Percentiles rank a stretch among this genome's conserved stretches.
Conservation (phyloP, 2,888 invertebrate species). For the Sarcophaga rosellei region DNA sequence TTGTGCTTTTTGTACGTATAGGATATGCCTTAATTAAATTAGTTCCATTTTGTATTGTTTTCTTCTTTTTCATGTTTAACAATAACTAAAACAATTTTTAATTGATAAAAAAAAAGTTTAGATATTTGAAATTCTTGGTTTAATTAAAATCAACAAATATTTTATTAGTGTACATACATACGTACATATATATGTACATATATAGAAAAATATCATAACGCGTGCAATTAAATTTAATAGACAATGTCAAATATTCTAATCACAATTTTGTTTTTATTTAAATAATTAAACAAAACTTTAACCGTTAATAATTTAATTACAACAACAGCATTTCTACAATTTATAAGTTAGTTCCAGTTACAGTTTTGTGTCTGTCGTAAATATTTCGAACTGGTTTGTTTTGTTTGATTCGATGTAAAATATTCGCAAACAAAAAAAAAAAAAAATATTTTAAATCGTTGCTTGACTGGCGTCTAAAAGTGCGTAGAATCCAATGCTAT, state of each 20-base stretch:
- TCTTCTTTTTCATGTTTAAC: conserved; percentile 35
- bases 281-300: too few species aligned
- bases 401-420: conserved; percentile 1
- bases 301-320: too few species aligned
- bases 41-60: neutral
- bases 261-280: too few species aligned
- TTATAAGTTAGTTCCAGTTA: too few species aligned
- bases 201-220: neutral
- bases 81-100: conserved; percentile 42
- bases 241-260: neutral
- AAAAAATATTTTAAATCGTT: conserved; percentile 56
- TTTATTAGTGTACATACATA: neutral
- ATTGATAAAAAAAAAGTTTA: neutral
- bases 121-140: neutral
- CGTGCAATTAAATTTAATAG: neutral
- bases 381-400: conserved; percentile 14
- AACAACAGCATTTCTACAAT: too few species aligned
- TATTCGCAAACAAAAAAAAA: conserved; percentile 15
- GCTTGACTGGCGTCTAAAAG: conserved; percentile 63
- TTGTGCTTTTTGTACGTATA: conserved; percentile 9
- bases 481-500: conserved; percentile 56
- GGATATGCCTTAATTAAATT: conserved; percentile 37
- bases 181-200: neutral
- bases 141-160: neutral
- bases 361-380: neutral